Percentiles rank a stretch among this genome's conserved stretches.
These are phyloP conservation scores for Pangasianodon hypophthalmus DNA, from an alignment of 2,113 vertebrate species.

Conservation along the genomic window DNA sequence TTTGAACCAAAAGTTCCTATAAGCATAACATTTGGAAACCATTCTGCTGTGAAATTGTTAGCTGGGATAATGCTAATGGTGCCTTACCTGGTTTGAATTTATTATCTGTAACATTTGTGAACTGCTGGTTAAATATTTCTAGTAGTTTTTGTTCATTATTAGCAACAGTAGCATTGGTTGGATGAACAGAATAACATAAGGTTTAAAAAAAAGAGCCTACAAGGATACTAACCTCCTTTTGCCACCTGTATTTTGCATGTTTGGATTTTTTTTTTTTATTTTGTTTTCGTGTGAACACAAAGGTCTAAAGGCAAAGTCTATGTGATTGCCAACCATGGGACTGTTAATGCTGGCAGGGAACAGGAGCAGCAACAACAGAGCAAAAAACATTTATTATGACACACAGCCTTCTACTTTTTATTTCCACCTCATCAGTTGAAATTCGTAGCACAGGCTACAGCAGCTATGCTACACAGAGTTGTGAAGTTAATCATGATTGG, in stretches of 20 bases:
- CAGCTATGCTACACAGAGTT: neutral
- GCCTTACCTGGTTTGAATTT: neutral
- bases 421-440: neutral
- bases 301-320: neutral
- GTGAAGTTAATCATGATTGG: slow-evolving; percentile 2
- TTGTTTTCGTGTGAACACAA: neutral
- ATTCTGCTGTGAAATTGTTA: neutral
- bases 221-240: neutral
- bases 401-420: neutral
- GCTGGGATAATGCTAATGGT: neutral
- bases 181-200: neutral
- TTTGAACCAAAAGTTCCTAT: neutral
- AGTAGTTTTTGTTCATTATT: neutral
- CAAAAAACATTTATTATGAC: neutral
- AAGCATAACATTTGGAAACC: neutral
- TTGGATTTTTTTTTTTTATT: neutral
- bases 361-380: neutral
- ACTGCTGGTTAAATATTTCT: neutral
- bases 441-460: neutral
- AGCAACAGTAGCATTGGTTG: neutral
- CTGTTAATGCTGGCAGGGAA: neutral
- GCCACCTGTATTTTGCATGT: neutral
- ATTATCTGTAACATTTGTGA: neutral
- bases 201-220: neutral
- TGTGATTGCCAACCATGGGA: neutral